Conservation (phyloP, 2,113 vertebrate species). For the Dicentrarchus labrax region DNA sequence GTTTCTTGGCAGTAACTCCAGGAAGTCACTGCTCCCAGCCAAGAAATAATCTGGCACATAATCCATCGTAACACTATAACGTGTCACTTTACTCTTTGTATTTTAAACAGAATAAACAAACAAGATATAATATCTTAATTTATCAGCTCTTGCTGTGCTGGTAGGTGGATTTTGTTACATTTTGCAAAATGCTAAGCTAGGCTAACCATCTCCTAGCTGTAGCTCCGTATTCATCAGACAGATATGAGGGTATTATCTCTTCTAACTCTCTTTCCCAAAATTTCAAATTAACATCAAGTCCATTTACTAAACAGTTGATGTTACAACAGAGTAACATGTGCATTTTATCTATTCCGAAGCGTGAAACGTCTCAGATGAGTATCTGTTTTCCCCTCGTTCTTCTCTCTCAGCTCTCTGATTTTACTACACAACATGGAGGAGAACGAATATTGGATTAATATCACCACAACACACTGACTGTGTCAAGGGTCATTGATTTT, state of each 20-base stretch:
- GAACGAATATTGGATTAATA: not conserved
- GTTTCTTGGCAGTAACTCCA: no score
- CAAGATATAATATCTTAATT: not conserved
- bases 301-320: not conserved
- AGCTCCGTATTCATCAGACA: not conserved
- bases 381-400: not conserved
- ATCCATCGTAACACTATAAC: not conserved
- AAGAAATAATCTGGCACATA: not conserved
- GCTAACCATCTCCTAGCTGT: not conserved
- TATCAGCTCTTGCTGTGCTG: not conserved
- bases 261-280: not conserved
- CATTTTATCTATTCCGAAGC: not conserved
- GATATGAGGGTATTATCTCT: not conserved
- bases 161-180: not conserved
- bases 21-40: not conserved
- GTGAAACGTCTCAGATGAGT: not conserved
- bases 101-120: not conserved
- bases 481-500: constrained; percentile 13
- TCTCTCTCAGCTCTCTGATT: not conserved
- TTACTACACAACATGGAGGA: not conserved
- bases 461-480: not conserved
- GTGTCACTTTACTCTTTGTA: not conserved
- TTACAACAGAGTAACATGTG: not conserved
- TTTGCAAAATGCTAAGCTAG: not conserved
- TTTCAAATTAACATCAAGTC: not conserved